phyloP scores from a whole-genome alignment of 2,113 vertebrate species.

The Seriola rivoliana region DNA sequence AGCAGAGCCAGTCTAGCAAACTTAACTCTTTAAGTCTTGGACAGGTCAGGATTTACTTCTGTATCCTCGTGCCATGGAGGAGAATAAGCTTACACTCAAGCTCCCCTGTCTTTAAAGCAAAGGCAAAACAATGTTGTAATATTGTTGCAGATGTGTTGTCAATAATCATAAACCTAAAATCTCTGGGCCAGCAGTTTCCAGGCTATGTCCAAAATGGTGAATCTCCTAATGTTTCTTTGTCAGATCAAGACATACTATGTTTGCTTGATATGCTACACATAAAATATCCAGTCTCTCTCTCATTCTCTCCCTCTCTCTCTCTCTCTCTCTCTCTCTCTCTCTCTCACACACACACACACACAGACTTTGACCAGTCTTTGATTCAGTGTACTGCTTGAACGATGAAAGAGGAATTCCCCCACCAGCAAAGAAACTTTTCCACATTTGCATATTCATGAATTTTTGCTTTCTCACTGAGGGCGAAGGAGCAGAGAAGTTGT shows the following conservation, averaged over 20 bases:
- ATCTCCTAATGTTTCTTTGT: neutral
- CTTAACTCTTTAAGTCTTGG: no score
- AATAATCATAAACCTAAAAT: neutral
- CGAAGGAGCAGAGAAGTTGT: no score
- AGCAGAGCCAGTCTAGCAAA: no score
- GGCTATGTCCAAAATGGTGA: neutral
- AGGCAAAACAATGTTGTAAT: neutral
- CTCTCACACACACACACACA: neutral
- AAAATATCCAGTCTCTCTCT: neutral
- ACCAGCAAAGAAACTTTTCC: constrained; percentile 5
- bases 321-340: neutral
- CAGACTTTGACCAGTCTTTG: neutral
- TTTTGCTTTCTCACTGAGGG: constrained; percentile 10
- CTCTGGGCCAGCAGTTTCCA: neutral
- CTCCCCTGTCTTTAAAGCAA: no score
- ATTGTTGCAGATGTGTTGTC: neutral
- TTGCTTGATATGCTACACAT: neutral
- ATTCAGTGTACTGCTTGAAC: neutral
- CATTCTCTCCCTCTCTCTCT: neutral
- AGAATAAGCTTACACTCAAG: no score
- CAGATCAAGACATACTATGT: neutral
- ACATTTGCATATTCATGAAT: constrained; percentile 35
- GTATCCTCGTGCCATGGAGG: no score
- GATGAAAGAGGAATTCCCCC: constrained; percentile 20
- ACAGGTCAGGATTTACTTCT: no score